phyloP scores from a whole-genome alignment of 2,888 invertebrate genomes.

The Galerucella pusilla region DNA sequence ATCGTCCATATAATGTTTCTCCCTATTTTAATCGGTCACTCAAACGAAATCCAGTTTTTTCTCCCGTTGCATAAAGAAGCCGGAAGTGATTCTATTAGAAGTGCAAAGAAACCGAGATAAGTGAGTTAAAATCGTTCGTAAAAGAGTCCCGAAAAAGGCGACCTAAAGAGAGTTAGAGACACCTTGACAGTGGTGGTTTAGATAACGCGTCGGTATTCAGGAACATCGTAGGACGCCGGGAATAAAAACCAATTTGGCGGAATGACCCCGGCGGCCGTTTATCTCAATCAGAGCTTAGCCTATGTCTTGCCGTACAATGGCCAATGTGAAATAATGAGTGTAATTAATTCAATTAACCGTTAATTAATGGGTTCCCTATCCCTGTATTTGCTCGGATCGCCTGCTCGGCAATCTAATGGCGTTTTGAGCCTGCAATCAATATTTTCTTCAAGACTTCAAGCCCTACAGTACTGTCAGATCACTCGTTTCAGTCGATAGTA shows the following conservation, averaged over 20 bases:
- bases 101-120: constrained; percentile 42
- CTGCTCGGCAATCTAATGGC: constrained; percentile 64
- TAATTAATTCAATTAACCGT: constrained; percentile 70
- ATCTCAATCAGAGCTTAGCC: constrained; percentile 65
- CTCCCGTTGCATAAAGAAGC: background rate
- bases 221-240: constrained; percentile 15
- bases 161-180: constrained; percentile 45
- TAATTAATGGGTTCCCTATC: constrained; percentile 67
- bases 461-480: constrained; percentile 27
- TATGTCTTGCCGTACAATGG: constrained; percentile 62
- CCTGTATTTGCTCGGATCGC: constrained; percentile 64
- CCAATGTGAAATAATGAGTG: constrained; percentile 67
- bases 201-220: constrained; percentile 43
- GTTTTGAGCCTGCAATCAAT: constrained; percentile 67
- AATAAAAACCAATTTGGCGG: constrained; percentile 66
- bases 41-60: background rate
- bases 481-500: constrained; percentile 32
- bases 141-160: constrained; percentile 17
- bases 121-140: constrained; percentile 39
- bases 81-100: constrained; percentile 37
- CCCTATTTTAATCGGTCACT: too few species aligned
- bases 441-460: constrained; percentile 56
- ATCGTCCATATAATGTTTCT: too few species aligned
- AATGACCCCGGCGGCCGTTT: constrained; percentile 64
- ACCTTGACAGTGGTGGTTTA: constrained; percentile 56